Percentiles rank a stretch among this genome's conserved stretches.
These are phyloP conservation scores for Thalpophila matura DNA, from an alignment of 2,888 invertebrate genomes.

Conservation along the genomic window DNA sequence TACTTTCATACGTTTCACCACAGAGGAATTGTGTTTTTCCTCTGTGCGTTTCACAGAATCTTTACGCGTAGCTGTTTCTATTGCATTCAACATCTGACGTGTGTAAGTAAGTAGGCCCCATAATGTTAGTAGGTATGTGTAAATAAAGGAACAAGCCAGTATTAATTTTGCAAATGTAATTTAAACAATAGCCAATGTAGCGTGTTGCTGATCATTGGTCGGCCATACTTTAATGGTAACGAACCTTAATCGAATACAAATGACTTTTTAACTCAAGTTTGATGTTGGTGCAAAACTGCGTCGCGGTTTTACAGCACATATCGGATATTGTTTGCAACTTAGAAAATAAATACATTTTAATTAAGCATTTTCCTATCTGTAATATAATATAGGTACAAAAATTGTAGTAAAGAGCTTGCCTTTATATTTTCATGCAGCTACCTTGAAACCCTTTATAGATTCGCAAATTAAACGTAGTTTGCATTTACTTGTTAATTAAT, in stretches of 20 bases:
- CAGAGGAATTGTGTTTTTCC: no score
- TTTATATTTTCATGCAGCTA: neutral
- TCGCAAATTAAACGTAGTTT: constrained; percentile 3
- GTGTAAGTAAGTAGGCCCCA: neutral
- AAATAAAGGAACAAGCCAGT: no score
- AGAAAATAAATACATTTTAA: neutral
- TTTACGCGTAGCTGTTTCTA: no score
- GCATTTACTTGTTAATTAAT: constrained; percentile 1
- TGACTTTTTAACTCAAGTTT: constrained; percentile 48
- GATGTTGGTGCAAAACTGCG: constrained; percentile 26
- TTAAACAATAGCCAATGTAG: constrained; percentile 20
- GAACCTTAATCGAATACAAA: constrained; percentile 35
- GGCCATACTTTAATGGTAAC: neutral
- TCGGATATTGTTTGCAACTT: neutral
- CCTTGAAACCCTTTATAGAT: neutral
- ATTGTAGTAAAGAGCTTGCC: no score
- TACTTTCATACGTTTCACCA: no score
- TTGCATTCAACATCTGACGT: no score
- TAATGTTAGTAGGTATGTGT: no score
- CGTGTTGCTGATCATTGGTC: neutral
- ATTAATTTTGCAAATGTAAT: constrained; percentile 14
- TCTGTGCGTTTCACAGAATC: no score
- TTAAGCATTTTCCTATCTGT: neutral
- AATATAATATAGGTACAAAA: neutral
- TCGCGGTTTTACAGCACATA: neutral